Base-by-base conservation (phyloP, 2,113 vertebrate species). In the Halichoeres trimaculatus region DNA sequence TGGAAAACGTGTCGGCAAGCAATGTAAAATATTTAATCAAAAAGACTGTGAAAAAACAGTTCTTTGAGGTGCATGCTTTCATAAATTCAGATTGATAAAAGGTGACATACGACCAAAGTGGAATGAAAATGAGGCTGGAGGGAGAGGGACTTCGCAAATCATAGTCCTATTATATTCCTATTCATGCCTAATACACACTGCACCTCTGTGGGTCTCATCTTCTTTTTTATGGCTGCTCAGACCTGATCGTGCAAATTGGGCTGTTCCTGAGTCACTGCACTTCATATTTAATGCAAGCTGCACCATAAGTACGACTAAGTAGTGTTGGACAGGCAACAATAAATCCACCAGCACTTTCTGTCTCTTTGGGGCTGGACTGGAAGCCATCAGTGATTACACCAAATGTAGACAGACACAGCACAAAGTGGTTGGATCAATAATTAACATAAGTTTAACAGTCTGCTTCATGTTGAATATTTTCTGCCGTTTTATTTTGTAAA, bases 231-330 rank as follows among this genome's bases (percentile, higher is more conserved):
- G 36, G 73, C 52, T 6, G 35, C 66, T 78, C 45, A 35, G 61
- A 79, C 84, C 68, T 77, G 78, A 71, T 72, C 14, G n/a, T 26
- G 62, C 57, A 80, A 81, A 65, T 2, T 7, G 45, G 23, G 51
- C 78, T 45, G 56, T 68, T 78, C 57, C 81, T 76, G 76, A 92
- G 77, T 87, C 75, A 76, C 40, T 56, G 71, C 54, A 58, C 50
- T 74, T 85, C 87, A 89, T 89, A 80, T 88, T 89, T 87, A 85
- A 91, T 85, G 83, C 75, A 55, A 56, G 55, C 66, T 16, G 23
- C 74, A 63, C 78, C 30, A 4, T 72, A 82, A 91, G 74, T 66
- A 74, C 67, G 73, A 62, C 24, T 76, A 84, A 83, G 84, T 69
- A 55, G 77, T 53, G 70, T 64, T 84, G 83, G 86, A 83, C 51